phyloP scores from a whole-genome alignment of 2,113 vertebrate genomes.

The Arvicanthis niloticus region DNA sequence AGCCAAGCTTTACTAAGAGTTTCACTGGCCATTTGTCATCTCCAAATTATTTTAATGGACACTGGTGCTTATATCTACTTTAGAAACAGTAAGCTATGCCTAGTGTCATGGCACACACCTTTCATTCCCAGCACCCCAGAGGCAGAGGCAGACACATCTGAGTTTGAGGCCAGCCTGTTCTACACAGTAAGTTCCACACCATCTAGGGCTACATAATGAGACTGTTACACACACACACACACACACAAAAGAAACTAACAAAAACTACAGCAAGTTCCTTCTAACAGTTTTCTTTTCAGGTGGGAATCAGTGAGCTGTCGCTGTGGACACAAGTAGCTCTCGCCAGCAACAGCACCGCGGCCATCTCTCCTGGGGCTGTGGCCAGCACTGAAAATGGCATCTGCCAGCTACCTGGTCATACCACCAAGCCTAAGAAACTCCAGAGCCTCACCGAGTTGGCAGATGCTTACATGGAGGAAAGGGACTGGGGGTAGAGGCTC shows the following conservation, averaged over 20 bases:
- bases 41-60: conserved; percentile 19
- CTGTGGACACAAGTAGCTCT: neutral
- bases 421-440: neutral
- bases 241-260: neutral
- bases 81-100: neutral
- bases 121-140: neutral
- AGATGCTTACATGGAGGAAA: neutral
- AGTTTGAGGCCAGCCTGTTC: neutral
- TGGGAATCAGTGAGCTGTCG: neutral
- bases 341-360: conserved; percentile 76
- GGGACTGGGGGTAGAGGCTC: conserved; percentile 58
- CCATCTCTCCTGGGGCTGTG: conserved; percentile 44
- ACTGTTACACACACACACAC: neutral
- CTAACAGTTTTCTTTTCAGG: conserved; percentile 24
- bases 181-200: neutral
- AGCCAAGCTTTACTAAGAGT: conserved; percentile 31
- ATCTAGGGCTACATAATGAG: neutral
- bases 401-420: conserved; percentile 21
- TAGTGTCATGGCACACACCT: neutral
- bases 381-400: conserved; percentile 42
- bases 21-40: conserved; percentile 49
- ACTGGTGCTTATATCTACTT: conserved; percentile 27
- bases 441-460: neutral
- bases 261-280: neutral
- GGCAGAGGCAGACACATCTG: neutral